Evolutionary conservation across 2,888 invertebrate species (phyloP), one percentile per base, ranked within the genome.

Genomic region (Cremastobaeus sp.): DNA sequence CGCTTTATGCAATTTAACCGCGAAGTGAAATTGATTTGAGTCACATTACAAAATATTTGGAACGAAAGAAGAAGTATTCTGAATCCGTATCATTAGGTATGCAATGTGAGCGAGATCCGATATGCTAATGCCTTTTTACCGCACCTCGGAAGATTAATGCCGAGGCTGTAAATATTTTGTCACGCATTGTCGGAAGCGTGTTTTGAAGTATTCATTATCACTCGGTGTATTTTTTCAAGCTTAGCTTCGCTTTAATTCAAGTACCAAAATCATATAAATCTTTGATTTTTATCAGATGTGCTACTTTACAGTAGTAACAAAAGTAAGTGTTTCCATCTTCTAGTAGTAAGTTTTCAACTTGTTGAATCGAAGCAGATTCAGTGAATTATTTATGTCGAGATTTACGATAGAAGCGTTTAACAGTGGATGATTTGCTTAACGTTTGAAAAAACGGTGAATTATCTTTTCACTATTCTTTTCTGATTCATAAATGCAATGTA

Each of bases 211-310:
- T n/a, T n/a, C n/a, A n/a, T n/a, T n/a, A n/a, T n/a, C n/a, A n/a
- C n/a, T n/a, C n/a, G n/a, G n/a, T n/a, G n/a, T n/a, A n/a, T n/a
- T n/a, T n/a, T 1, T 32, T 12, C 6, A n/a, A 37, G 37, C 37
- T 52, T 52, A 35, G 37, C 52, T 52, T 37, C 21, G 32, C 21
- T 1, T 47, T 47, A 35, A 37, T 52, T 52, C n/a, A n/a, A n/a
- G 1, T n/a, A 11, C 47, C 45, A 14, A 45, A 45, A 45, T 14
- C 28, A 47, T 30, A 8, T 12, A 47, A 47, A 35, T 34, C 34
- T 52, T 50, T 20, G 52, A n/a, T 18, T 32, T 35, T 52, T 37
- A 52, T 52, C 52, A 52, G 52, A 52, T 52, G 52, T 34, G 25
- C 35, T 25, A 52, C 52, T 17, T 14, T 35, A 32, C 6, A 50